Evolutionary conservation across 1,140 invertebrate genomes (phyloP).

Genomic region (Drosophila subpulchrella): DNA sequence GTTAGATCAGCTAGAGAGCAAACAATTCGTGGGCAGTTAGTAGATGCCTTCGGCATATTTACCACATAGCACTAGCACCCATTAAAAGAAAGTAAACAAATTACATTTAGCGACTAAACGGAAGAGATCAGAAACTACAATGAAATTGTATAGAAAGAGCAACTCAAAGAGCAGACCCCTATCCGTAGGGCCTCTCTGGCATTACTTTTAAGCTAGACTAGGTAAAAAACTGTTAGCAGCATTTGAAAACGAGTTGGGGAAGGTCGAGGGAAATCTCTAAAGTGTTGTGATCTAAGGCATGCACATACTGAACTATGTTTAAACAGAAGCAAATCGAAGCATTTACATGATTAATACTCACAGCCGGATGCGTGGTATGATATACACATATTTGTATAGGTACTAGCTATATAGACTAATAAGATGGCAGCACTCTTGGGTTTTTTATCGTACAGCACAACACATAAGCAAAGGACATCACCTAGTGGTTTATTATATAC

Average conservation of each 20-base stretch:
- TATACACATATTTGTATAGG: slow-evolving; percentile 26
- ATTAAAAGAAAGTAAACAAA: slow-evolving; percentile 44
- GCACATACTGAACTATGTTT: slow-evolving; percentile 77
- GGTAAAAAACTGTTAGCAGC: slow-evolving; percentile 56
- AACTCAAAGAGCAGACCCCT: slow-evolving; percentile 22
- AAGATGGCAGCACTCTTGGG: slow-evolving; percentile 40
- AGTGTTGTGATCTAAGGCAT: slow-evolving; percentile 79
- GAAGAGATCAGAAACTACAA: slow-evolving; percentile 67
- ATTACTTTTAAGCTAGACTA: slow-evolving; percentile 52
- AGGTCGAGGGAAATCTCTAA: slow-evolving; percentile 69
- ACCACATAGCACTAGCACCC: slow-evolving; percentile 61
- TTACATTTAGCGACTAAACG: slow-evolving; percentile 59
- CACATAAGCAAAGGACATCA: slow-evolving; percentile 49
- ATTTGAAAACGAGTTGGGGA: slow-evolving; percentile 36
- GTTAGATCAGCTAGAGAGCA: slow-evolving; percentile 41
- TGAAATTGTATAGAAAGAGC: slow-evolving; percentile 71
- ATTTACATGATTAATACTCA: slow-evolving; percentile 47
- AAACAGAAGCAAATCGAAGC: slow-evolving; percentile 54
- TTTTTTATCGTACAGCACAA: slow-evolving; percentile 62
- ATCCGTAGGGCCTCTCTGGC: slow-evolving; percentile 17
- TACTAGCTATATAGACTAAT: slow-evolving; percentile 37
- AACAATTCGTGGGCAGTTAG: slow-evolving; percentile 25
- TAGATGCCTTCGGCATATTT: slow-evolving; percentile 48
- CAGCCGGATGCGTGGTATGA: slow-evolving; percentile 12
- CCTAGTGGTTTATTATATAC: slow-evolving; percentile 63